Conservation (phyloP, 2,888 invertebrate genomes). For the Dendrolimus pini region DNA sequence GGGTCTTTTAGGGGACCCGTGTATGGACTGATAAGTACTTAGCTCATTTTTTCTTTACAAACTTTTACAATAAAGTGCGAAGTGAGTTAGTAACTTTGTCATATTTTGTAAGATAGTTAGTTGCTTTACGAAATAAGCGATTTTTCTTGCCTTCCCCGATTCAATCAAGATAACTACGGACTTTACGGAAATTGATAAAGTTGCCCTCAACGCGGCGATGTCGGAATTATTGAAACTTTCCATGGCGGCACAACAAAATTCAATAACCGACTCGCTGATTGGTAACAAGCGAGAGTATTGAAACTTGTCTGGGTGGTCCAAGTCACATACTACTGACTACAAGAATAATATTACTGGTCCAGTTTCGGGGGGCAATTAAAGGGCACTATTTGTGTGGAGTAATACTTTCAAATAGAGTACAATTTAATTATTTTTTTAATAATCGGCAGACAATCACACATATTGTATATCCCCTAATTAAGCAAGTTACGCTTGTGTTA, state of each 20-base stretch:
- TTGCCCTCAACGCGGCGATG: slow-evolving; percentile 44
- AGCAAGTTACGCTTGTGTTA: too few relatives aligned
- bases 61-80: too few relatives aligned
- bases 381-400: background rate
- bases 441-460: too few relatives aligned
- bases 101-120: background rate
- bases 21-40: too few relatives aligned
- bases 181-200: slow-evolving; percentile 72
- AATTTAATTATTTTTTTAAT: too few relatives aligned
- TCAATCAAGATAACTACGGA: slow-evolving; percentile 49
- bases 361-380: background rate
- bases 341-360: slow-evolving; percentile 5
- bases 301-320: slow-evolving; percentile 3
- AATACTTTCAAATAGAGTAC: background rate
- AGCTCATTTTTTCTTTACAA: too few relatives aligned
- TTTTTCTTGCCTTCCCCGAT: slow-evolving; percentile 19
- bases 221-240: slow-evolving; percentile 68
- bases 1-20: too few relatives aligned
- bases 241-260: slow-evolving; percentile 68
- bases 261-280: slow-evolving; percentile 74
- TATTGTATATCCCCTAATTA: too few relatives aligned
- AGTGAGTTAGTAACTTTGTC: background rate
- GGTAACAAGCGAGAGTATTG: slow-evolving; percentile 31
- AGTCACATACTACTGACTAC: background rate
- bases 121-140: background rate